Base-by-base conservation (phyloP, 2,888 invertebrate genomes). In the Allolobophora icterica region DNA sequence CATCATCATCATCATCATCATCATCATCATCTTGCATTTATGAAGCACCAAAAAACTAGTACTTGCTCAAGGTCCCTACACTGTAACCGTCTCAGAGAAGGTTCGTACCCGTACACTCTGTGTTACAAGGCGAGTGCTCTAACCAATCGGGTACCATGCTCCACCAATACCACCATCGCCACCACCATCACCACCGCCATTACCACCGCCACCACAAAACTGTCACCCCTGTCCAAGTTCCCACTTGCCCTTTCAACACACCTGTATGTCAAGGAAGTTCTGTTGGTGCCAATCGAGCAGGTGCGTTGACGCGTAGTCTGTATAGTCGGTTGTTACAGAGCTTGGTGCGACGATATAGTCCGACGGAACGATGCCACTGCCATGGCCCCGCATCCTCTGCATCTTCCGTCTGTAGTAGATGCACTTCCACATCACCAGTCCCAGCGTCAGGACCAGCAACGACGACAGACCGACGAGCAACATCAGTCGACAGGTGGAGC, bases 401-500 rank as follows among this genome's bases (percentile, higher is more conserved):
- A 87, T 38, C 87, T 87, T 87, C 24, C 87, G 87, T 38, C 87
- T 34, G 87, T 34, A 87, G 87, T 87, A 87, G 87, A 87, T 24
- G 35, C 87, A 87, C 35, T 35, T 87, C 87, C 87, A 87, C 35
- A 87, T 87, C 2, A 87, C 87, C 21, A 87, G 38, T 0, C 35
- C 38, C 87, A 87, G 38, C 35, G 87, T 87, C 35, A 87, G 87
- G 87, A 87, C 87, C 34, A 87, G 87, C 34, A 87, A 35, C 87
- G 87, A 87, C 6, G 87, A 35, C 35, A 87, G 87, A 87, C 87
- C 87, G 87, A 87, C 87, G 87, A 87, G 87, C 19, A 87, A 34
- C 87, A 87, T 38, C 87, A 87, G 87, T 35, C 87, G 87, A 87
- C 87, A 87, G 87, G 87, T 87, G 87, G 87, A 34, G 87, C 87